Evolutionary conservation across 2,113 vertebrate genomes (phyloP).

Genomic region (Cottus gobio): DNA sequence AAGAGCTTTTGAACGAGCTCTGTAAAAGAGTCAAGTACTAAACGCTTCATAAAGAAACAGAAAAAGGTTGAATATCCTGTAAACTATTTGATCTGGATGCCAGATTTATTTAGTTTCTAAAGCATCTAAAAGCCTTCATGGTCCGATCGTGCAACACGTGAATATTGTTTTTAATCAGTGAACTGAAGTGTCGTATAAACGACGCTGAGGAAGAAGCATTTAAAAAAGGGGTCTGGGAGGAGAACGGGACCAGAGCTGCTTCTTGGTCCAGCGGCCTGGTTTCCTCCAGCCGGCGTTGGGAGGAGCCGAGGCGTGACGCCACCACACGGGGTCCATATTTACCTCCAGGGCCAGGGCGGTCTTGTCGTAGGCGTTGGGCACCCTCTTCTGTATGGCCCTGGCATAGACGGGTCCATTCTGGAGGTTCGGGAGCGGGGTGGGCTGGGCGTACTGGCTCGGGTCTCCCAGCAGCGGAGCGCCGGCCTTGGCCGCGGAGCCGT

Average conservation of each 20-base stretch:
- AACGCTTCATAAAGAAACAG: too few relatives aligned
- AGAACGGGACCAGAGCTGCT: neutral
- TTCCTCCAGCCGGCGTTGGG: neutral
- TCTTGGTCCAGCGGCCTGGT: neutral
- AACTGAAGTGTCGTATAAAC: too few relatives aligned
- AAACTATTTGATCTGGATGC: too few relatives aligned
- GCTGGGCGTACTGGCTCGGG: constrained; percentile 98
- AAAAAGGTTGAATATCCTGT: too few relatives aligned
- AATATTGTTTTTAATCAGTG: neutral
- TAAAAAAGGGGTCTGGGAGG: constrained; percentile 12
- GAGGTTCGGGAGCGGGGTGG: constrained; percentile 97
- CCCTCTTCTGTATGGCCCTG: constrained; percentile 99
- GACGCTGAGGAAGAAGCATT: constrained; percentile 13
- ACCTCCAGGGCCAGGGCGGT: constrained; percentile 99
- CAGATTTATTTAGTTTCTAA: too few relatives aligned
- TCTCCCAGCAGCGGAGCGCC: constrained; percentile 90
- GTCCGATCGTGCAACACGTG: too few relatives aligned
- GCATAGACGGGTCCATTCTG: constrained; percentile 99
- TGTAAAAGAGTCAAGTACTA: too few relatives aligned
- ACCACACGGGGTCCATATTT: constrained; percentile 58
- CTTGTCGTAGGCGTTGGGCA: constrained; percentile 99
- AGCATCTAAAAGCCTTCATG: neutral
- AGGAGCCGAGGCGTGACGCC: neutral
- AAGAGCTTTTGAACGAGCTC: too few relatives aligned
- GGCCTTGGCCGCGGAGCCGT: constrained; percentile 84